phyloP scores from a whole-genome alignment of 2,888 invertebrate genomes.

The Heteromyza rotundicornis region DNA sequence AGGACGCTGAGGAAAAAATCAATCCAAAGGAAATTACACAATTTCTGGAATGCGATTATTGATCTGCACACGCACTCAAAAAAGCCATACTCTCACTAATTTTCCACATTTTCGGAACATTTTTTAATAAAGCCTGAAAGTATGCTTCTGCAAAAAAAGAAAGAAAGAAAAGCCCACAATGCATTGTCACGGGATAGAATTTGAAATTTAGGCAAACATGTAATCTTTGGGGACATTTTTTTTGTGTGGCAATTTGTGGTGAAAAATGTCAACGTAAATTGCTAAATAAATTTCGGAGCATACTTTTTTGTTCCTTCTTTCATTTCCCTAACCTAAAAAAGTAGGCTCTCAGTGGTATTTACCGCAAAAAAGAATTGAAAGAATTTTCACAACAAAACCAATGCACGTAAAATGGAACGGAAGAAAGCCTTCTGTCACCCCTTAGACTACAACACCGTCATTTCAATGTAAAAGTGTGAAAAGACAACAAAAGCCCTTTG shows the following conservation, averaged over 20 bases:
- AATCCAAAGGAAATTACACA: no score
- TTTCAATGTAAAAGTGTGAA: conserved; percentile 9
- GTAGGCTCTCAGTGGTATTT: not conserved
- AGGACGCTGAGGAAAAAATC: no score
- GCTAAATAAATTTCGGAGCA: not conserved
- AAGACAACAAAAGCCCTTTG: not conserved
- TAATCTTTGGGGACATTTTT: not conserved
- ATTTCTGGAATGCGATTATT: no score
- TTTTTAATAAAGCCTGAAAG: conserved; percentile 5
- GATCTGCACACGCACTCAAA: no score
- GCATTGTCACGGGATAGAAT: not conserved
- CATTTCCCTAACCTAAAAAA: not conserved
- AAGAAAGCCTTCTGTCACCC: not conserved
- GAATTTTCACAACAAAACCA: not conserved
- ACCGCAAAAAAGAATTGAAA: not conserved
- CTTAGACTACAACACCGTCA: no score
- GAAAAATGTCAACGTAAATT: not conserved
- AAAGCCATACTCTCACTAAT: no score
- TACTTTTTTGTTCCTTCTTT: not conserved
- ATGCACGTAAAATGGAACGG: not conserved
- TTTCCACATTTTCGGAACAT: no score
- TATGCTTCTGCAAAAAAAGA: not conserved
- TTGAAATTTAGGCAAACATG: not conserved
- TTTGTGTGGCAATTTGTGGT: not conserved
- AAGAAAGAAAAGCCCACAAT: not conserved